Base-by-base conservation (phyloP, 2,888 invertebrate species). In the Amaurobius ferox region DNA sequence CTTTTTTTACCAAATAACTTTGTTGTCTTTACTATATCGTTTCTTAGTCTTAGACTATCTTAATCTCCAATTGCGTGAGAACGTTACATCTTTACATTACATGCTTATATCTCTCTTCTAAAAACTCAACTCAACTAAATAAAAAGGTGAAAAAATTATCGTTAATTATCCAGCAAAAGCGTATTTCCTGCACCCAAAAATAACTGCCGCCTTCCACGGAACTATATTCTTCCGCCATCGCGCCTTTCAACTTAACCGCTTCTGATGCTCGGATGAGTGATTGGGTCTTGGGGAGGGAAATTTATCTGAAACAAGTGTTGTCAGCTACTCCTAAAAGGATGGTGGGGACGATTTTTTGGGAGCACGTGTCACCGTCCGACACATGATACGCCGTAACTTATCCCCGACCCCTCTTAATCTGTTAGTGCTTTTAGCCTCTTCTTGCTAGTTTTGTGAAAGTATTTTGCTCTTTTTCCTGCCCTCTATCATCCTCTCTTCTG, bases 301-400 rank as follows among this genome's bases (percentile, higher is more conserved):
- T 83, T 83, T 83, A 83, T 83, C 83, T 71, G 83, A 83, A 83
- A 83, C 83, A 83, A 83, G 83, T 83, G 83, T 83, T 83, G 83
- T 83, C 83, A 83, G 83, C 83, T 83, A 77, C 83, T 83, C 55
- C 71, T 83, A 64, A 83, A 83, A 83, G 83, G 83, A 77, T 71
- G 77, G 64, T 70, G 72, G 83, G 83, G 83, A 83, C 83, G 70
- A 83, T 83, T 83, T 83, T 83, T 83, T 77, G 77, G 55, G 66
- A 66, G 83, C 83, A 40, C 77, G 83, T 83, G 83, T 83, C 83
- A 83, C 64, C 83, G 40, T 19, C 55, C 23, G 83, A 83, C 83
- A 83, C 71, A 64, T 77, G 83, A 83, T 83, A 30, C 77, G 77
- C 72, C 83, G 83, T 77, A 83, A 83, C 83, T 83, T 83, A 83